Base-by-base conservation (phyloP, 1,140 invertebrate genomes). In the Eriocheir sinensis region DNA sequence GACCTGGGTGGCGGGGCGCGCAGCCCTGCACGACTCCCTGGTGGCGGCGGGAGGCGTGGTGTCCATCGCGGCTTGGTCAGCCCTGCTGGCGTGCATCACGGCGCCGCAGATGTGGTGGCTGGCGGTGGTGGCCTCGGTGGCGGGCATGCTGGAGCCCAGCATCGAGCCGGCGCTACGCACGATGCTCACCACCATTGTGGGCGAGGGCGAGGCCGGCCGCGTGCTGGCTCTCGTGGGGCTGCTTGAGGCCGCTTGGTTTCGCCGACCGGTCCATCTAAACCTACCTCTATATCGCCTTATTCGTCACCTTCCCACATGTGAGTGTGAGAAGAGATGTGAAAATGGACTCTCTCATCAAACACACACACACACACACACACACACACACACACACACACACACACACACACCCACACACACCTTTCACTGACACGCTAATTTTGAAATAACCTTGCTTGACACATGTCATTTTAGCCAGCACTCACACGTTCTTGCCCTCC, bases 101-200 rank as follows among this genome's bases (percentile, higher is more conserved):
- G 83, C 80, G 9, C 93, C 93, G 38, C 53, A 30, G 6, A n/a
- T 80, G 34, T 95, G 95, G 95, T 95, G 95, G 95, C 38, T 95
- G 83, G 81, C 40, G 8, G 40, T 92, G 8, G 93, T 95, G 60
- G 95, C 95, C 21, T 88, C 95, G n/a, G 36, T 88, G 48, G 12
- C 94, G 34, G 95, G 95, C 17, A 83, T 92, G 92, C 53, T 95
- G 36, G 95, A 95, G 53, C 72, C 93, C 15, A 32, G 79, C 40
- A 95, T 95, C n/a, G 95, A 95, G 48, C 95, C 95, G 36, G 89
- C 95, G 40, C 44, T 95, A 34, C 93, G 95, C 12, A 93, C 95
- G 6, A 27, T 94, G 92, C 93, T 95, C 9, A 95, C 95, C 15
- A 88, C 86, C 30, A 40, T 92, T 9, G 93, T 86, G 30, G 95